phyloP scores from a whole-genome alignment of 2,797 vertebrate species.

The Neosilurus mollespiculum region DNA sequence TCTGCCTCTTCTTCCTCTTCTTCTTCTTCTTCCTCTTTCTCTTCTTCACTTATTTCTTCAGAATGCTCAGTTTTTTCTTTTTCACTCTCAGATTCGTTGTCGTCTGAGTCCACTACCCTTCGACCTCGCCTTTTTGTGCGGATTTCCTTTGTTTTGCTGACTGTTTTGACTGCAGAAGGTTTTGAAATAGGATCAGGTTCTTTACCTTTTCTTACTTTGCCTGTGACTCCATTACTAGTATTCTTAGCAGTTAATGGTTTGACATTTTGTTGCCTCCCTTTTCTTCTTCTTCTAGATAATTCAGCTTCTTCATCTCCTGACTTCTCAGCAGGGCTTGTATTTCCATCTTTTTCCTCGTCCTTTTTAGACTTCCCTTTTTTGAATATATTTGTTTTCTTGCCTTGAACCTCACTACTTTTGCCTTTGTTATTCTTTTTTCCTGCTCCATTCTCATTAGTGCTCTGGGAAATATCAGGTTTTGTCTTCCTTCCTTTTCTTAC shows the following conservation, averaged over 20 bases:
- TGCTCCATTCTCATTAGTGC: constrained; percentile 40
- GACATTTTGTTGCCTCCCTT: constrained; percentile 38
- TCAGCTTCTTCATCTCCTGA: constrained; percentile 41
- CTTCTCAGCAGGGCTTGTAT: constrained; percentile 6
- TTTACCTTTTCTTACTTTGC: constrained; percentile 44
- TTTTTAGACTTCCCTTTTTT: constrained; percentile 47
- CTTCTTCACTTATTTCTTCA: constrained; percentile 54
- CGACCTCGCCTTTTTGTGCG: constrained; percentile 43
- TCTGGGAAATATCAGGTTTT: constrained; percentile 41
- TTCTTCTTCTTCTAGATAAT: constrained; percentile 45
- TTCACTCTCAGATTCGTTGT: constrained; percentile 61
- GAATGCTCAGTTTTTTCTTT: constrained; percentile 60
- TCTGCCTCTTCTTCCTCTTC: constrained; percentile 63
- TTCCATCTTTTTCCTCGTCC: constrained; percentile 38
- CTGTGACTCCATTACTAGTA: constrained; percentile 16
- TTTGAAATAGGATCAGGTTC: constrained; percentile 43
- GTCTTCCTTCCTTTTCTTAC: constrained; percentile 51
- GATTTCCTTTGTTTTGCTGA: constrained; percentile 45
- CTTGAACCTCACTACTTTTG: constrained; percentile 34
- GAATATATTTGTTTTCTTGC: constrained; percentile 40
- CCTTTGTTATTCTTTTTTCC: constrained; percentile 41
- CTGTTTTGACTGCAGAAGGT: constrained; percentile 22
- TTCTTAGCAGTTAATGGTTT: constrained; percentile 37
- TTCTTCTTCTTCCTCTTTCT: constrained; percentile 63
- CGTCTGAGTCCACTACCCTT: constrained; percentile 50